Base-by-base conservation (phyloP, 2,888 invertebrate species). In the Nebria salina region DNA sequence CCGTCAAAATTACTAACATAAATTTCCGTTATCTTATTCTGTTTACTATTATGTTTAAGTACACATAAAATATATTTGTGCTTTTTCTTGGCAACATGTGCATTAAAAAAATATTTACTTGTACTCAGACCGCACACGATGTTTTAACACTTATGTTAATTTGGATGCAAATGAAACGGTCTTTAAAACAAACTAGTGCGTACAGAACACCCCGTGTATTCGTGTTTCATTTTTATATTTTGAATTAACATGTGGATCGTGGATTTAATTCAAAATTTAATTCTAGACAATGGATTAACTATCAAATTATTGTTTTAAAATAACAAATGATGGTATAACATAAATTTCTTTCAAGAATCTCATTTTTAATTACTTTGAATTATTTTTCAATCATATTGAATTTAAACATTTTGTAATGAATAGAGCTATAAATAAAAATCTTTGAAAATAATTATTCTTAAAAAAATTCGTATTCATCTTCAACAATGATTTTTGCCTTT, bases 41-140 rank as follows among this genome's bases (percentile, higher is more conserved):
- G 75, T 80, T 80, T 80, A 72, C 75, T 72, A 64, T 75, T 72
- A 75, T 34, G 64, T 75, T 80, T 70, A 43, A 80, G 43, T 72
- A 75, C 75, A 74, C 75, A 80, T 54, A 80, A 80, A 79, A 65
- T 43, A 43, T 79, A 79, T 79, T 78, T 78, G 73, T 74, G 43
- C 73, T 79, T 80, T 15, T 70, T 70, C 75, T 75, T 80, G 75
- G 80, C 66, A 42, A 80, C 80, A 75, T 80, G 75, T 80, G 80
- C 65, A 75, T 80, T 75, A 54, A 75, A 68, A 70, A 75, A 41
- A 41, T 74, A 74, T 78, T 78, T 74, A 73, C 42, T 73, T 79
- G 41, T 75, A 72, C 11, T 13, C 64, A 72, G 80, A 75, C 80
- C 80, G 70, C 80, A 80, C 80, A 80, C 68, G 15, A 34, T 65